Evolutionary conservation across 2,113 vertebrate species (phyloP).

Genomic region (Microcebus tavaratra): DNA sequence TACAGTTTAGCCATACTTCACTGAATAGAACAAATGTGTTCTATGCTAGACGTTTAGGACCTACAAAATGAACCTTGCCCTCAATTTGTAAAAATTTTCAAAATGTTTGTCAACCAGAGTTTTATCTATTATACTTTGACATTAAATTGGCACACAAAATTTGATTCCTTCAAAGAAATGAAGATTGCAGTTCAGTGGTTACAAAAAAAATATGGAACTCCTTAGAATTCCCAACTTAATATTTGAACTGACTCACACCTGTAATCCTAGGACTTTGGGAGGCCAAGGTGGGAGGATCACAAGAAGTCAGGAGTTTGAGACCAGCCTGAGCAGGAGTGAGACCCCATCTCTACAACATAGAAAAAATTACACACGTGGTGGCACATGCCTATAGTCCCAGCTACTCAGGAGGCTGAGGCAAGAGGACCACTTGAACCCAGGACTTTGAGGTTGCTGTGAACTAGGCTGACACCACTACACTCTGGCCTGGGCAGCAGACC

Average conservation of each 20-base stretch:
- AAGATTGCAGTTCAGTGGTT: neutral
- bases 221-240: neutral
- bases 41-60: neutral
- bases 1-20: neutral
- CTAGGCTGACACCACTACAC: too few relatives aligned
- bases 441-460: too few relatives aligned
- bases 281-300: too few relatives aligned
- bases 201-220: neutral
- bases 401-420: too few relatives aligned
- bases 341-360: too few relatives aligned
- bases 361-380: too few relatives aligned
- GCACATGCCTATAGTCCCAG: too few relatives aligned
- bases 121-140: neutral
- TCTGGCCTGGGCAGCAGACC: too few relatives aligned
- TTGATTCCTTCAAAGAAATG: neutral
- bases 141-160: slow-evolving; percentile 48
- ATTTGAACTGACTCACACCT: neutral
- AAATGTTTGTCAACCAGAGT: slow-evolving; percentile 22
- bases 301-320: too few relatives aligned
- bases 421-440: too few relatives aligned
- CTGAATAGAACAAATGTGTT: neutral
- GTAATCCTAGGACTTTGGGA: too few relatives aligned
- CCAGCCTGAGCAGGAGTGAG: too few relatives aligned
- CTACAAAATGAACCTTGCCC: neutral
- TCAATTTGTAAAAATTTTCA: slow-evolving; percentile 15